Evolutionary conservation across 2,113 vertebrate species (phyloP).

Genomic region (Muscicapa adusta): DNA sequence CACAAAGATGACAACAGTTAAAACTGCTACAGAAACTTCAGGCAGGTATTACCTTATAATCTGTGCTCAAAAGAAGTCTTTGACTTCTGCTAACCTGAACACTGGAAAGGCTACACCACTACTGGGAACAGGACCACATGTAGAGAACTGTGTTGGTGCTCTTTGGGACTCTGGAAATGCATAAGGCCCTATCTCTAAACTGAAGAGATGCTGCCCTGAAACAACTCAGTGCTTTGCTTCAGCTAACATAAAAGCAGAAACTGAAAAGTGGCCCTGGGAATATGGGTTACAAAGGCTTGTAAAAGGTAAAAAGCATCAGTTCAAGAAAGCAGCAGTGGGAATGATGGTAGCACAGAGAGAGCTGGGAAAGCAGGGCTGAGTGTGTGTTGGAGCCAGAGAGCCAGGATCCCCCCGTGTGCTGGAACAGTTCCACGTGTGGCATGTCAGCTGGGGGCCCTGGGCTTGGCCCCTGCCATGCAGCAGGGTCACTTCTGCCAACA

Average conservation of each 20-base stretch:
- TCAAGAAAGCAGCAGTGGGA: neutral
- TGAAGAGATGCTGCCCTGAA: neutral
- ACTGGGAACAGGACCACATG: fast-evolving
- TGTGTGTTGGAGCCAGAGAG: neutral
- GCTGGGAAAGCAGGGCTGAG: neutral
- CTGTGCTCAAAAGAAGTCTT: neutral
- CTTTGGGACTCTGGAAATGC: neutral
- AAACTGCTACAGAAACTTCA: neutral
- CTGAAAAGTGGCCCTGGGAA: neutral
- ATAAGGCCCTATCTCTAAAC: neutral
- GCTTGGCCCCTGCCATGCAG: neutral
- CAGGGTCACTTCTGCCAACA: neutral
- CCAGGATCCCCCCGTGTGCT: neutral
- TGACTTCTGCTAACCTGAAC: neutral
- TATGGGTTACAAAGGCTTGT: neutral
- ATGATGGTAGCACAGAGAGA: neutral
- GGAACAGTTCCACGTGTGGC: neutral
- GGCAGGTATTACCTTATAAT: neutral
- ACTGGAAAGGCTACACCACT: neutral
- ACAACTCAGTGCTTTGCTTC: neutral
- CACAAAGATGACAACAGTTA: neutral
- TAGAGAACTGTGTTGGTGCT: neutral
- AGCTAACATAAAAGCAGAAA: neutral
- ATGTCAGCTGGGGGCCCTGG: neutral
- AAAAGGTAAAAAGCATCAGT: neutral